Conservation (phyloP, 2,113 vertebrate genomes). For the Perca flavescens region DNA sequence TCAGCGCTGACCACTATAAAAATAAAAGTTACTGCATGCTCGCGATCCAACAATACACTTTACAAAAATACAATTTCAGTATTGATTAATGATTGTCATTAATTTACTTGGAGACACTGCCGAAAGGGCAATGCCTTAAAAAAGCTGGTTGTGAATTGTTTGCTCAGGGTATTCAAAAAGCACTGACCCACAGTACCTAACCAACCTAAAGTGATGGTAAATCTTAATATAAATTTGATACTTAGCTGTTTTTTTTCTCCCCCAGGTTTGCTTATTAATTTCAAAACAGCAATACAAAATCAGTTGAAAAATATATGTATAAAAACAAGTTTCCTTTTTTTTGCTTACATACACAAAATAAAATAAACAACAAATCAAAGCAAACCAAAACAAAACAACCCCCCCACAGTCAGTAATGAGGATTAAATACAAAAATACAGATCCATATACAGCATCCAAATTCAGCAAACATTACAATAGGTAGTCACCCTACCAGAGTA, state of each 20-base stretch:
- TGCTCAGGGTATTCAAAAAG: not conserved
- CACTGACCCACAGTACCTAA: not conserved
- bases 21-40: not conserved
- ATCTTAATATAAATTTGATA: not conserved
- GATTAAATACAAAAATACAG: too few relatives aligned
- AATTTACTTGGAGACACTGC: slow-evolving; percentile 24
- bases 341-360: too few relatives aligned
- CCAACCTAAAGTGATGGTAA: not conserved
- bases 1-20: not conserved
- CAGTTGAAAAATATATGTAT: too few relatives aligned
- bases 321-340: too few relatives aligned
- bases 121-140: slow-evolving; percentile 13
- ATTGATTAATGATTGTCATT: slow-evolving; percentile 34
- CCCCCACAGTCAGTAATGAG: too few relatives aligned
- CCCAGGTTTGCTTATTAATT: too few relatives aligned
- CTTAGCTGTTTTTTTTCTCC: not conserved
- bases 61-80: not conserved
- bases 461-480: too few relatives aligned
- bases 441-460: too few relatives aligned
- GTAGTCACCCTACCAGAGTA: too few relatives aligned
- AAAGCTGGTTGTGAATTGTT: slow-evolving; percentile 1
- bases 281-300: too few relatives aligned
- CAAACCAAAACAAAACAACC: too few relatives aligned
- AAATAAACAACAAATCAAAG: too few relatives aligned
- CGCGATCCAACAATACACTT: not conserved